Conservation (phyloP, 2,888 invertebrate genomes). For the Dryococelus australis region DNA sequence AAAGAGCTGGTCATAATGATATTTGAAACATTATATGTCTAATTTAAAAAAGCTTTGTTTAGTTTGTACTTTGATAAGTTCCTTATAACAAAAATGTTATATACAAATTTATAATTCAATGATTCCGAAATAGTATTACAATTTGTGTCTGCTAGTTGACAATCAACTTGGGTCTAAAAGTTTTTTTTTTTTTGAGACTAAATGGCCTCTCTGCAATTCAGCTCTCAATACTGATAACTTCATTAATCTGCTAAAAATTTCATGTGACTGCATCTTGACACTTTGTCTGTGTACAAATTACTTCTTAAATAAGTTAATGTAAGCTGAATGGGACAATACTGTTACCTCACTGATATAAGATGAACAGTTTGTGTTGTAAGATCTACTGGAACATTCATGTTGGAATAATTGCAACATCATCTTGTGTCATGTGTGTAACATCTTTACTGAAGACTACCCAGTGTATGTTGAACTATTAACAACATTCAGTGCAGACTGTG, state of each 20-base stretch:
- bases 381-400: background rate
- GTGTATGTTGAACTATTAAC: background rate
- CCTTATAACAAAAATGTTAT: background rate
- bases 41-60: background rate
- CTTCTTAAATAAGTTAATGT: background rate
- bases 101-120: background rate
- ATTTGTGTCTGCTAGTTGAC: background rate
- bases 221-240: background rate
- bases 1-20: background rate
- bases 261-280: background rate
- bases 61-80: background rate
- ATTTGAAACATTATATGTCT: background rate
- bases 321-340: background rate
- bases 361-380: background rate
- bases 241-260: background rate
- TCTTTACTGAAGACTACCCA: background rate
- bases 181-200: background rate
- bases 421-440: background rate
- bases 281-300: background rate
- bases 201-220: background rate
- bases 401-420: background rate
- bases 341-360: background rate
- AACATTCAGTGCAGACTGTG: conserved; percentile 2
- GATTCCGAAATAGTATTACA: background rate
- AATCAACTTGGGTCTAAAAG: background rate